Evolutionary conservation across 2,797 vertebrate species (phyloP).

Genomic region (Huso huso): DNA sequence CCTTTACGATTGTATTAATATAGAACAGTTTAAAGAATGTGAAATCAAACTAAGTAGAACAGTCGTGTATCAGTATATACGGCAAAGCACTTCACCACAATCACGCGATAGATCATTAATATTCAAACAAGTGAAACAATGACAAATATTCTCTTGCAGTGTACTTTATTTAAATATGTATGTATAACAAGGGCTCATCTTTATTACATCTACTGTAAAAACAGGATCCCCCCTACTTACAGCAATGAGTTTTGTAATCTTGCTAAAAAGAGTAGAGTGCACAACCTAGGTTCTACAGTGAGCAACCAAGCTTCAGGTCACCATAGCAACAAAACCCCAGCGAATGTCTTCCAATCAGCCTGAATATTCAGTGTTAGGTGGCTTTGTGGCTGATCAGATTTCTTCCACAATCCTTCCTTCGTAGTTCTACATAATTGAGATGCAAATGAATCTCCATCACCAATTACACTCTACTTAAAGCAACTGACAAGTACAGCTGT

Average conservation of each 20-base stretch:
- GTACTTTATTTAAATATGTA: too few relatives aligned
- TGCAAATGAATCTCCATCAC: constrained; percentile 89
- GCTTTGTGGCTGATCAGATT: constrained; percentile 77
- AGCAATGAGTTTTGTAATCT: constrained; percentile 49
- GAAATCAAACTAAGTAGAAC: too few relatives aligned
- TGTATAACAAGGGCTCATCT: too few relatives aligned
- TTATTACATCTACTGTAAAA: too few relatives aligned
- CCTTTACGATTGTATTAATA: too few relatives aligned
- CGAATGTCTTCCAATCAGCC: constrained; percentile 64
- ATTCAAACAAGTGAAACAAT: too few relatives aligned
- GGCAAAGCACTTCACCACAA: too few relatives aligned
- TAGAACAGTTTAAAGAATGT: too few relatives aligned
- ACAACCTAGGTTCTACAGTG: constrained; percentile 47
- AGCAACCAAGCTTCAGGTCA: constrained; percentile 61
- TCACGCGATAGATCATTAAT: too few relatives aligned
- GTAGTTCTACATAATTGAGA: constrained; percentile 80
- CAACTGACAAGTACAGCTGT: constrained; percentile 89
- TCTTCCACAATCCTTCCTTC: constrained; percentile 67
- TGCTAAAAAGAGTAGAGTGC: constrained; percentile 48
- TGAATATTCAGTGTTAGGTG: constrained; percentile 62
- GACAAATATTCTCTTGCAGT: too few relatives aligned
- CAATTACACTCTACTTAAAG: constrained; percentile 86
- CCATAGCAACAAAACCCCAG: constrained; percentile 76
- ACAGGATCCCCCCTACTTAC: constrained; percentile 6
- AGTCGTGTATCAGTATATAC: too few relatives aligned